Conservation (phyloP, 2,113 vertebrate genomes). For the Sula dactylatra region DNA sequence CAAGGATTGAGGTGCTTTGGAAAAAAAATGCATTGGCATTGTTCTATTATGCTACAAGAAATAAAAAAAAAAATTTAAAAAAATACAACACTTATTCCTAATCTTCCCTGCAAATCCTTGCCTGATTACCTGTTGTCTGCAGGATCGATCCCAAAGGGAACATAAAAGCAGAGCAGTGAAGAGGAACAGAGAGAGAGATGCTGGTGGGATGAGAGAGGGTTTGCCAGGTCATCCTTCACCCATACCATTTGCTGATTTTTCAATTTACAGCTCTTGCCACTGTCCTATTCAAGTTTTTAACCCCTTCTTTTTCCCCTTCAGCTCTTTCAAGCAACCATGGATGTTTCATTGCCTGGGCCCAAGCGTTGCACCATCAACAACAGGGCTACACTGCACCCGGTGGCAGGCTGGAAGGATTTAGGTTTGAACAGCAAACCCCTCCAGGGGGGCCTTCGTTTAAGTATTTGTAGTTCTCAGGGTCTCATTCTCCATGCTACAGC, state of each 20-base stretch:
- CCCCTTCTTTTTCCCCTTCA: neutral
- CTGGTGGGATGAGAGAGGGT: neutral
- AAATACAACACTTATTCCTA: neutral
- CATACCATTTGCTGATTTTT: neutral
- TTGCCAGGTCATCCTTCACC: neutral
- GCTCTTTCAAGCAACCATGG: neutral
- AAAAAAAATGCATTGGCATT: neutral
- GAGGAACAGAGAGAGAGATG: neutral
- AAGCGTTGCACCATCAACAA: fast-evolving
- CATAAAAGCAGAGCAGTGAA: neutral
- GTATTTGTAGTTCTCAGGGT: neutral
- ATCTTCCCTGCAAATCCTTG: neutral
- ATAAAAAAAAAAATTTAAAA: neutral
- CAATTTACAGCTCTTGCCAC: neutral
- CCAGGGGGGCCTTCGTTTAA: neutral
- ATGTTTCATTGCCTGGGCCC: neutral
- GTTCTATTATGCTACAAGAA: neutral
- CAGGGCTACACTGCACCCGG: neutral
- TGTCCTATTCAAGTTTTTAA: neutral
- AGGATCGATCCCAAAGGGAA: neutral
- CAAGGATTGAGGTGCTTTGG: neutral
- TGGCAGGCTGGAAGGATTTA: neutral
- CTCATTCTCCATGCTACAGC: neutral
- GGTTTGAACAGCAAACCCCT: neutral
- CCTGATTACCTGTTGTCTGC: neutral